Evolutionary conservation across 2,797 vertebrate species (phyloP).

Genomic region (Lophotriccus pileatus): DNA sequence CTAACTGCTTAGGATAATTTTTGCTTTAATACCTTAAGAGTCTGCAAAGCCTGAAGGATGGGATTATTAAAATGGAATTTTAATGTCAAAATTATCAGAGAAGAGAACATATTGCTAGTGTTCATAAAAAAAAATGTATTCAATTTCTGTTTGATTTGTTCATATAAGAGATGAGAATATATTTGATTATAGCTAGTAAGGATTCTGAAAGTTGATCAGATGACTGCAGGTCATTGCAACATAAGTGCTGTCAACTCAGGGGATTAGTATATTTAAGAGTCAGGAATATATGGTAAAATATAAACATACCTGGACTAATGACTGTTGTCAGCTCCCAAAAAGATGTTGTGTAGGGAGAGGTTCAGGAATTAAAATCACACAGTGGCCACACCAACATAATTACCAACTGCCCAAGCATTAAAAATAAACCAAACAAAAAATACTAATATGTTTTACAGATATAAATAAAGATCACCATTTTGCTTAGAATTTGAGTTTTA

Average conservation of each 20-base stretch:
- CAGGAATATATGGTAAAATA: slow-evolving; percentile 5
- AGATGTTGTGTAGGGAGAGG: not conserved
- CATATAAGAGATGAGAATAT: slow-evolving; percentile 81
- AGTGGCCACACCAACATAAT: not conserved
- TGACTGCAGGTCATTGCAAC: slow-evolving; percentile 74
- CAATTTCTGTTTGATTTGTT: slow-evolving; percentile 80
- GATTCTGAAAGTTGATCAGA: slow-evolving; percentile 78
- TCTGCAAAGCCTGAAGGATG: slow-evolving; percentile 99
- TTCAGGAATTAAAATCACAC: not conserved
- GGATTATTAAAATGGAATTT: slow-evolving; percentile 99
- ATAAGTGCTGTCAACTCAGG: slow-evolving; percentile 60
- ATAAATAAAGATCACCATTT: not conserved
- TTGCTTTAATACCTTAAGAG: slow-evolving; percentile 99
- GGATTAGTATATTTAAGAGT: slow-evolving; percentile 67
- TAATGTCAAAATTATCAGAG: slow-evolving; percentile 98
- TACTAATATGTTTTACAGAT: not conserved
- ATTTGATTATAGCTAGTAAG: slow-evolving; percentile 78
- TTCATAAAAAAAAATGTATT: slow-evolving; percentile 82
- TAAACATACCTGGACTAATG: slow-evolving; percentile 58
- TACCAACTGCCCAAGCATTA: not conserved
- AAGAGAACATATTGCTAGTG: slow-evolving; percentile 87
- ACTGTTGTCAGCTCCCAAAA: not conserved
- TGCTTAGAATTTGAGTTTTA: not conserved
- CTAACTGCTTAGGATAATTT: slow-evolving; percentile 98
- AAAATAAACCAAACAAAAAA: fast-evolving